Evolutionary conservation across 2,113 vertebrate species (phyloP).

Genomic region (Himantopus leucocephalus): DNA sequence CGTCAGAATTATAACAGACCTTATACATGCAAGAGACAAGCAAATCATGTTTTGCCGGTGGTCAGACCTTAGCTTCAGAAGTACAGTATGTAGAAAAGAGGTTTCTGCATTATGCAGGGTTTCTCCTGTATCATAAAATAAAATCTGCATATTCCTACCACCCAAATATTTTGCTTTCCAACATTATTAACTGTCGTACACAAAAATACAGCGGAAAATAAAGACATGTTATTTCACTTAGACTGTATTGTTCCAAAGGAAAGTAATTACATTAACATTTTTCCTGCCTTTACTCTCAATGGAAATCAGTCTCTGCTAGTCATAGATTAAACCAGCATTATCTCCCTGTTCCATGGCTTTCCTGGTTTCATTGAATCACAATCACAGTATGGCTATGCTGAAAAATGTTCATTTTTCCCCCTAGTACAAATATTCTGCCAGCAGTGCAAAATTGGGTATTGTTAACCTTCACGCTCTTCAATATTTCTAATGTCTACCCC

Average conservation of each 20-base stretch:
- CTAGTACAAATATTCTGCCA: not conserved
- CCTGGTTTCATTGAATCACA: not conserved
- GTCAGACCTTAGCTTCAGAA: not conserved
- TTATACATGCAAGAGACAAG: not conserved
- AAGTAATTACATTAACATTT: conserved; percentile 48
- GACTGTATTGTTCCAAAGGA: not conserved
- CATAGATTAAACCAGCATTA: not conserved
- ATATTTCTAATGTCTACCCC: not conserved
- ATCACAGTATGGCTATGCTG: not conserved
- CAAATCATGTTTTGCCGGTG: not conserved
- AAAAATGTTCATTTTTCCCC: not conserved
- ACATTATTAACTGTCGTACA: not conserved
- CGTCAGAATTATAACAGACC: not conserved
- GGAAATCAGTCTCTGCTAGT: not conserved
- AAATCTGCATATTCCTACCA: not conserved
- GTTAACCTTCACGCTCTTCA: not conserved
- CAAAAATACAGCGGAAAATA: not conserved
- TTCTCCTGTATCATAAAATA: not conserved
- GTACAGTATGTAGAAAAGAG: not conserved
- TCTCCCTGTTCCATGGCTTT: not conserved
- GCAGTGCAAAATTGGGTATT: not conserved
- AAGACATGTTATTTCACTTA: conserved; percentile 11
- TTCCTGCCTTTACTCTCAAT: conserved; percentile 1
- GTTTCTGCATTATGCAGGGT: not conserved
- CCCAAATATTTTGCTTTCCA: not conserved